phyloP scores from a whole-genome alignment of 2,888 invertebrate species.

The Pantelozetes paolii region DNA sequence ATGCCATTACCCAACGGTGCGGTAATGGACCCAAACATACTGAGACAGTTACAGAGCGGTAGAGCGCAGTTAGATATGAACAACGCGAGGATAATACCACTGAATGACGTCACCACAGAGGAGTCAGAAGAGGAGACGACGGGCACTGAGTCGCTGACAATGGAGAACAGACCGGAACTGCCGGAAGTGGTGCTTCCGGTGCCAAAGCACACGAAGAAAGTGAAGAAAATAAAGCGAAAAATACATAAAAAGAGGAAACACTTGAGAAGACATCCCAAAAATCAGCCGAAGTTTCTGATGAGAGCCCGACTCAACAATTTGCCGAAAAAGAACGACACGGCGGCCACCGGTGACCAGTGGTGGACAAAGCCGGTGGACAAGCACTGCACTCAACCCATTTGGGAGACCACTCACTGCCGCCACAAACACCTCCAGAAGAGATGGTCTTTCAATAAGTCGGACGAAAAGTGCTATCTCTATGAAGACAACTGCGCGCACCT shows the following conservation, averaged over 20 bases:
- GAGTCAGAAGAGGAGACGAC: not conserved
- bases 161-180: not conserved
- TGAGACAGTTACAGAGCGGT: not conserved
- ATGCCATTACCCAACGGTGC: not conserved
- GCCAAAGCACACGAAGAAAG: not conserved
- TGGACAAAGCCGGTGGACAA: slow-evolving; percentile 7
- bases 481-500: not conserved
- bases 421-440: not conserved
- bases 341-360: not conserved
- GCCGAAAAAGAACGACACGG: not conserved
- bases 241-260: not conserved
- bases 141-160: not conserved
- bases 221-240: not conserved
- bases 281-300: not conserved
- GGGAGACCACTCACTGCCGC: not conserved
- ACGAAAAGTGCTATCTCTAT: slow-evolving; percentile 23
- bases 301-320: slow-evolving; percentile 16
- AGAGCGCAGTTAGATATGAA: slow-evolving; percentile 1
- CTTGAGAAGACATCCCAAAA: not conserved
- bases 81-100: not conserved
- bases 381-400: not conserved
- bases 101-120: not conserved
- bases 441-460: slow-evolving; percentile 7
- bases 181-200: not conserved
- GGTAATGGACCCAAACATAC: not conserved